Evolutionary conservation across 30 jellyfish, hydroid and myxozoan genomes (phyloP).

Genomic region (Sanderia malayensis): DNA sequence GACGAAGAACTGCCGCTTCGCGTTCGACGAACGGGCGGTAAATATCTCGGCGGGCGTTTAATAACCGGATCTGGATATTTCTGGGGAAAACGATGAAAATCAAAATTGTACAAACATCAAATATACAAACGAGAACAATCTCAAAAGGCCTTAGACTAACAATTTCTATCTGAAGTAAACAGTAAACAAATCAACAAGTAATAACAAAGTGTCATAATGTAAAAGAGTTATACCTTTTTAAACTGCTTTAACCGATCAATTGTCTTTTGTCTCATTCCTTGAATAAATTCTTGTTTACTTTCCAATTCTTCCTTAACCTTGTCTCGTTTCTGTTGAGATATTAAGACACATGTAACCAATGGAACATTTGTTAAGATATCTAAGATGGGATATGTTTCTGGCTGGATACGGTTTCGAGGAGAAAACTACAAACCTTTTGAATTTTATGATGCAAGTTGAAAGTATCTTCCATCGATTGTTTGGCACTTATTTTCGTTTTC

Average conservation of each 20-base stretch:
- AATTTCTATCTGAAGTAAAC: too few relatives aligned
- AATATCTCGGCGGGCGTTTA: constrained; percentile 79
- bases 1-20: constrained; percentile 57
- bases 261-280: constrained; percentile 67
- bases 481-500: constrained; percentile 39
- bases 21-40: constrained; percentile 83
- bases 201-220: too few relatives aligned
- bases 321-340: constrained; percentile 59
- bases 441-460: constrained; percentile 73
- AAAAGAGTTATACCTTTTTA: constrained; percentile 42
- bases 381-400: too few relatives aligned
- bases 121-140: too few relatives aligned
- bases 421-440: constrained; percentile 55
- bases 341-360: too few relatives aligned
- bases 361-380: too few relatives aligned
- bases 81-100: constrained; percentile 35
- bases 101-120: too few relatives aligned
- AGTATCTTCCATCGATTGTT: constrained; percentile 55
- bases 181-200: too few relatives aligned
- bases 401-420: too few relatives aligned
- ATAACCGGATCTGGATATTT: constrained; percentile 70
- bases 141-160: too few relatives aligned
- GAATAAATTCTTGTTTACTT: constrained; percentile 64
- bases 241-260: constrained; percentile 62
- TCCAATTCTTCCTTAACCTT: constrained; percentile 52